A percentile compares a stretch with the other conserved stretches of the same genome.
These are phyloP conservation scores for Parapsyche elsis DNA, from an alignment of 1,140 invertebrate genomes.

Conservation along the genomic window DNA sequence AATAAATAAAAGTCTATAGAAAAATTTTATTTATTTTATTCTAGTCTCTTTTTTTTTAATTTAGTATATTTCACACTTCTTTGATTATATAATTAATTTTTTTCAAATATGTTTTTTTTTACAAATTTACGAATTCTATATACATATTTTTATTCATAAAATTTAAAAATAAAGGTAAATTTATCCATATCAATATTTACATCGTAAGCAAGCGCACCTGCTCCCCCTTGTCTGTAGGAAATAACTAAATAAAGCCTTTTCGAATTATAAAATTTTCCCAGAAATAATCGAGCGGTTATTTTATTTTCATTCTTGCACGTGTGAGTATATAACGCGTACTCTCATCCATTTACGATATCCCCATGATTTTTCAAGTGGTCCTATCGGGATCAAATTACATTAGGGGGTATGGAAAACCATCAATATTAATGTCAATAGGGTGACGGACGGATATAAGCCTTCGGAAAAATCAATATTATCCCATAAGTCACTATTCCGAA, in stretches of 20 bases:
- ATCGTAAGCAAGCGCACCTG: not conserved
- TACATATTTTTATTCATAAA: not conserved
- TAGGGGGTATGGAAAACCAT: conserved; percentile 7
- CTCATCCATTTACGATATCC: not conserved
- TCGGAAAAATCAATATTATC: conserved; percentile 1
- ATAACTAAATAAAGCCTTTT: no score
- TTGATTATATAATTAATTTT: no score
- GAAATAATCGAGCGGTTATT: no score
- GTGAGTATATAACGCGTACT: no score
- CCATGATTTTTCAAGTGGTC: conserved; percentile 12
- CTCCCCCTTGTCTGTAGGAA: not conserved
- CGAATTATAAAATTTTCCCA: no score
- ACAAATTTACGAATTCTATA: no score
- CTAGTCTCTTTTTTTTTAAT: no score
- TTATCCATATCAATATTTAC: not conserved
- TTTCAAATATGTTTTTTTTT: no score
- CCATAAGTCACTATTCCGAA: not conserved
- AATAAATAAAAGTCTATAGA: no score
- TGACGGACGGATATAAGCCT: not conserved
- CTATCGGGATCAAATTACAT: not conserved
- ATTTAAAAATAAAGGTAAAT: not conserved
- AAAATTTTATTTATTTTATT: no score
- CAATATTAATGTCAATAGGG: conserved; percentile 18
- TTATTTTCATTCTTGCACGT: no score
- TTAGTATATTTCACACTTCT: no score